Evolutionary conservation across 1,140 invertebrate species (phyloP).

Genomic region (Eupeodes corollae): DNA sequence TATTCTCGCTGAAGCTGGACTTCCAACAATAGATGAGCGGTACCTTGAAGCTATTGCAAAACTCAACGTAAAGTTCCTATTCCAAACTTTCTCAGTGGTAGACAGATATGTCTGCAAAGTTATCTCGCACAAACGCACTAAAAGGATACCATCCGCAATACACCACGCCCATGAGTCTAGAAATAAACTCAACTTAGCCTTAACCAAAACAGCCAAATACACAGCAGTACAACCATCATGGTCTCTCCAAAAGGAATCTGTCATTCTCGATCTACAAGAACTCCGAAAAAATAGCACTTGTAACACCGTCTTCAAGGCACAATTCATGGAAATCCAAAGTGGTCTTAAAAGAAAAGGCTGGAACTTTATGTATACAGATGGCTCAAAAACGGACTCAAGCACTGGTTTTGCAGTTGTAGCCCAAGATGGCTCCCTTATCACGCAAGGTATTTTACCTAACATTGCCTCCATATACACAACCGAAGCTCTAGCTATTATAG

Average conservation of each 20-base stretch:
- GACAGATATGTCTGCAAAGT: background rate
- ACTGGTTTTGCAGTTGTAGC: background rate
- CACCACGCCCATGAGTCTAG: background rate
- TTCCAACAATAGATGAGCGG: background rate
- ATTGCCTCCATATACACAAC: background rate
- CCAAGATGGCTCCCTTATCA: no score
- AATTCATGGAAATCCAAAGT: background rate
- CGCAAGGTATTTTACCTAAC: no score
- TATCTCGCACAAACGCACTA: background rate
- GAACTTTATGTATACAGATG: conserved; percentile 1
- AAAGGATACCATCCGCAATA: background rate
- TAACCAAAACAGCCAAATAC: no score
- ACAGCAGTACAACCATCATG: no score
- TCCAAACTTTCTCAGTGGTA: background rate
- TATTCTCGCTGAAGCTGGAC: background rate
- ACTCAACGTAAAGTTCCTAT: background rate
- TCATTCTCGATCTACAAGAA: no score
- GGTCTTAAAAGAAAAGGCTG: background rate
- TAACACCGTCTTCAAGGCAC: no score
- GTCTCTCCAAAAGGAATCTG: no score
- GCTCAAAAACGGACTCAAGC: conserved; percentile 4
- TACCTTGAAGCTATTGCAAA: no score
- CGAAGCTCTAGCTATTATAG: background rate
- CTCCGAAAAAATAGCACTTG: no score
- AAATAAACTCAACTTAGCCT: no score